Evolutionary conservation across 2,797 vertebrate genomes (phyloP).

Genomic region (Megaceryle alcyon): DNA sequence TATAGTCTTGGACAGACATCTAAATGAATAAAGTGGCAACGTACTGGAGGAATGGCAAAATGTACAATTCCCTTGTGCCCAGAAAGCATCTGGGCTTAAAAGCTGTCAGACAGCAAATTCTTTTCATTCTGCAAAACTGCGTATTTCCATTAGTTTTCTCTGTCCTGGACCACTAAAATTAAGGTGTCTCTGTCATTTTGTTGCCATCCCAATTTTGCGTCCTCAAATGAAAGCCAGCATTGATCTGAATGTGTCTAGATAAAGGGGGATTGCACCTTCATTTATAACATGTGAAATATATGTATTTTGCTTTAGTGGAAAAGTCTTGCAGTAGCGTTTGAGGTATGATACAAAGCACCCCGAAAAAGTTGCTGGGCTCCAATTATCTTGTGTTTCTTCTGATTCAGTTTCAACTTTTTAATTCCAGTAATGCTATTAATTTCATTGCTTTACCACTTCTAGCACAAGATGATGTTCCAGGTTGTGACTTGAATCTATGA

Average conservation of each 20-base stretch:
- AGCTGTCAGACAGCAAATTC: slow-evolving; percentile 15
- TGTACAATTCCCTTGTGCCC: neutral
- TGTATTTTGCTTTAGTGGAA: neutral
- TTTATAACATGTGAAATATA: neutral
- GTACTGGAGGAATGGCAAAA: neutral
- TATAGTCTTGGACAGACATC: slow-evolving; percentile 10
- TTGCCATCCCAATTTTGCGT: neutral
- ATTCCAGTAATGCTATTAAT: neutral
- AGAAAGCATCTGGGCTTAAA: slow-evolving; percentile 29
- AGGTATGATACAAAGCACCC: neutral
- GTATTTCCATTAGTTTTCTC: neutral
- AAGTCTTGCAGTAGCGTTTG: neutral
- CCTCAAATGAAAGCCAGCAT: neutral
- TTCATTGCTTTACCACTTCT: neutral
- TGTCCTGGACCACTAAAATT: neutral
- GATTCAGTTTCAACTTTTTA: neutral
- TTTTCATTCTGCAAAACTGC: neutral
- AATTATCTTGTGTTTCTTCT: neutral
- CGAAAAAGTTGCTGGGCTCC: neutral
- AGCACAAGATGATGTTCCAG: neutral
- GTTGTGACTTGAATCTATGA: neutral
- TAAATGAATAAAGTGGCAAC: neutral
- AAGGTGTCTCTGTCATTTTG: neutral
- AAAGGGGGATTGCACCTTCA: neutral
- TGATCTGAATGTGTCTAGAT: neutral